These are phyloP conservation scores for Heliothis virescens DNA, from an alignment of 1,140 invertebrate species.

Conservation along the genomic window DNA sequence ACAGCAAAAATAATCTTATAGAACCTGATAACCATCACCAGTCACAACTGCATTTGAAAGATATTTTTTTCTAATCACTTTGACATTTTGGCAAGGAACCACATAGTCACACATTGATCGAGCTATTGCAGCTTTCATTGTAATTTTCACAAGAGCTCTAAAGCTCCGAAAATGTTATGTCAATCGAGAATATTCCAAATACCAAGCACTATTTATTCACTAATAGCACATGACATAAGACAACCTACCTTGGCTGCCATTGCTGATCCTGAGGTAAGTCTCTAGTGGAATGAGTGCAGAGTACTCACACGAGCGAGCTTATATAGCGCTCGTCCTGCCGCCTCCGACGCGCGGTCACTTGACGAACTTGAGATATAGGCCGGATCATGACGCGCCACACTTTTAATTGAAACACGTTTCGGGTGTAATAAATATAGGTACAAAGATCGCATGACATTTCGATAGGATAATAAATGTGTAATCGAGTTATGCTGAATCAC, in stretches of 20 bases:
- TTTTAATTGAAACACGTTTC: constrained; percentile 22
- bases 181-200: constrained; percentile 39
- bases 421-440: neutral
- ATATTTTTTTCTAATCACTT: too few relatives aligned
- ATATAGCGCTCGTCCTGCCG: constrained; percentile 56
- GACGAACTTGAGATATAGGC: constrained; percentile 64
- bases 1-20: constrained; percentile 46
- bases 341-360: constrained; percentile 58
- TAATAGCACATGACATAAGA: neutral
- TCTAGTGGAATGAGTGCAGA: constrained; percentile 61
- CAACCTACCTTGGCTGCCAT: constrained; percentile 71
- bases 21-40: neutral
- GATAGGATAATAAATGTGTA: too few relatives aligned
- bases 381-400: constrained; percentile 15
- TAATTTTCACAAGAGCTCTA: neutral
- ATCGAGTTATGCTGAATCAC: too few relatives aligned
- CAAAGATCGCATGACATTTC: neutral
- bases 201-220: neutral
- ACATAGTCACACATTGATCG: too few relatives aligned
- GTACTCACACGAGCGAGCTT: constrained; percentile 46
- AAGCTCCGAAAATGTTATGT: neutral
- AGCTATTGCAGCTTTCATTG: too few relatives aligned
- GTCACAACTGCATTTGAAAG: neutral
- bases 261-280: constrained; percentile 58
- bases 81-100: neutral